Evolutionary conservation across 2,888 invertebrate genomes (phyloP).

Genomic region (Tetramorium bicarinatum): DNA sequence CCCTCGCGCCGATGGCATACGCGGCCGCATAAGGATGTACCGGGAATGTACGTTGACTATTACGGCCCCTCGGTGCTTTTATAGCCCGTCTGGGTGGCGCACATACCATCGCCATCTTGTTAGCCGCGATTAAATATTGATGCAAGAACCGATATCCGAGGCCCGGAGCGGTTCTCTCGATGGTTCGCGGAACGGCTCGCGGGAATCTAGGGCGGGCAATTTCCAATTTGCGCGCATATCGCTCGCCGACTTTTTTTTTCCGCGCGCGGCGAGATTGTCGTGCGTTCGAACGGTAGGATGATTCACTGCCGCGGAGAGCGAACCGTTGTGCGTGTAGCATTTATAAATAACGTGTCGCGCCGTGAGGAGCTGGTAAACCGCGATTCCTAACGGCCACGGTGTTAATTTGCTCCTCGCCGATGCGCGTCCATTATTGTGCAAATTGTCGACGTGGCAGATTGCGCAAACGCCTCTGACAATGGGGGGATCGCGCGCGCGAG

Average conservation of each 20-base stretch:
- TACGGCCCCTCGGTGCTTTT: slow-evolving; percentile 72
- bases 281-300: not conserved
- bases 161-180: slow-evolving; percentile 54
- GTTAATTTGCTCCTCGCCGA: slow-evolving; percentile 80
- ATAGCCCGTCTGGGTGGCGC: slow-evolving; percentile 75
- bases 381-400: slow-evolving; percentile 77
- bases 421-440: slow-evolving; percentile 85
- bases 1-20: slow-evolving; percentile 1
- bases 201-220: slow-evolving; percentile 67
- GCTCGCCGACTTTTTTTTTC: not conserved
- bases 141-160: slow-evolving; percentile 75
- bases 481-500: slow-evolving; percentile 68
- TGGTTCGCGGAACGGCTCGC: slow-evolving; percentile 67
- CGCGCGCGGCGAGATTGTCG: not conserved
- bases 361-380: slow-evolving; percentile 25
- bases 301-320: not conserved
- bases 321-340: not conserved
- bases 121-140: slow-evolving; percentile 79
- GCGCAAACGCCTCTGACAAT: slow-evolving; percentile 77
- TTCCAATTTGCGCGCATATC: slow-evolving; percentile 44
- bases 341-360: slow-evolving; percentile 9
- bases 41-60: slow-evolving; percentile 71
- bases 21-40: slow-evolving; percentile 55
- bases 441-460: slow-evolving; percentile 79
- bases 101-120: slow-evolving; percentile 81